phyloP scores from a whole-genome alignment of 2,113 vertebrate genomes.

The human region GRCh38 chr9:10350501-10351000 shows the following conservation, averaged over 20 bases:
- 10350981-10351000: background rate
- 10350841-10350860: background rate
- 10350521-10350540: background rate
- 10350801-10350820: background rate
- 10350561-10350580: background rate
- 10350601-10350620: background rate
- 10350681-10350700: background rate
- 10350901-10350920: background rate
- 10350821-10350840: fast-evolving
- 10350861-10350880: background rate
- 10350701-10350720: background rate
- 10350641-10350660: background rate
- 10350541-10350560: background rate
- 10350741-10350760: background rate
- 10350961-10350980: background rate
- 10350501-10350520: background rate
- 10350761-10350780: background rate
- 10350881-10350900: background rate
- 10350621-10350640: background rate
- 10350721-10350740: background rate
- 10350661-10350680: background rate
- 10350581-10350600: background rate
- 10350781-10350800: background rate
- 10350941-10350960: background rate
- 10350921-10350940: background rate